phyloP scores from a whole-genome alignment of 1,140 invertebrate genomes.

The Zaprionus capensis region DNA sequence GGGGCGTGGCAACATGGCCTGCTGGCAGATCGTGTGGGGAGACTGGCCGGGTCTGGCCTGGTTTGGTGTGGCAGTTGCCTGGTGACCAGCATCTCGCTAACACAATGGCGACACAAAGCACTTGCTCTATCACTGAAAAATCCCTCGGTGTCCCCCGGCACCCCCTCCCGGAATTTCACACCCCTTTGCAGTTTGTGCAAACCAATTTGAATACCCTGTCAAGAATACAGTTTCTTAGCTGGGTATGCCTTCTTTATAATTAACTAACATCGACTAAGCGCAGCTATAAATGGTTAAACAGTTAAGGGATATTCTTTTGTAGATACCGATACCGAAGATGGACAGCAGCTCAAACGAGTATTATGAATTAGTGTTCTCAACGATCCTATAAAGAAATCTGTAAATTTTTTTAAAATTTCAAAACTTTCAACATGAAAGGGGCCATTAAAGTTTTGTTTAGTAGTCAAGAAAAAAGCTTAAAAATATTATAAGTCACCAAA shows the following conservation, averaged over 20 bases:
- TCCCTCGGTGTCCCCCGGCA: neutral
- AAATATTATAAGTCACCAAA: too few species aligned
- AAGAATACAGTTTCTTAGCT: neutral
- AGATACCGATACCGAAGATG: too few species aligned
- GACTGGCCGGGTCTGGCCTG: too few species aligned
- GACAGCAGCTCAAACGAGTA: too few species aligned
- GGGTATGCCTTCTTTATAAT: neutral
- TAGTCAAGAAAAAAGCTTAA: too few species aligned
- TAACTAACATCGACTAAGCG: neutral
- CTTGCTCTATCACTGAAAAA: constrained; percentile 28
- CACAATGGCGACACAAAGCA: constrained; percentile 53
- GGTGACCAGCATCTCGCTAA: constrained; percentile 43
- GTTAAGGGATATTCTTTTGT: too few species aligned
- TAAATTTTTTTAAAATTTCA: too few species aligned
- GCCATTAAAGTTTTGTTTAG: too few species aligned
- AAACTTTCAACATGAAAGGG: too few species aligned
- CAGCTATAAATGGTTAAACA: neutral
- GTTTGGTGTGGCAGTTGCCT: constrained; percentile 19
- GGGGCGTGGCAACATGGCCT: neutral
- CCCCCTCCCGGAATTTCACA: neutral
- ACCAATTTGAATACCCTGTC: constrained; percentile 40
- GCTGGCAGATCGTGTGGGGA: neutral
- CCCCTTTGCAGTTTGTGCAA: constrained; percentile 26
- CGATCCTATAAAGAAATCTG: too few species aligned
- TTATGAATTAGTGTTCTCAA: too few species aligned